Evolutionary conservation across 2,113 vertebrate genomes (phyloP).

Genomic region (Xiphophorus hellerii): DNA sequence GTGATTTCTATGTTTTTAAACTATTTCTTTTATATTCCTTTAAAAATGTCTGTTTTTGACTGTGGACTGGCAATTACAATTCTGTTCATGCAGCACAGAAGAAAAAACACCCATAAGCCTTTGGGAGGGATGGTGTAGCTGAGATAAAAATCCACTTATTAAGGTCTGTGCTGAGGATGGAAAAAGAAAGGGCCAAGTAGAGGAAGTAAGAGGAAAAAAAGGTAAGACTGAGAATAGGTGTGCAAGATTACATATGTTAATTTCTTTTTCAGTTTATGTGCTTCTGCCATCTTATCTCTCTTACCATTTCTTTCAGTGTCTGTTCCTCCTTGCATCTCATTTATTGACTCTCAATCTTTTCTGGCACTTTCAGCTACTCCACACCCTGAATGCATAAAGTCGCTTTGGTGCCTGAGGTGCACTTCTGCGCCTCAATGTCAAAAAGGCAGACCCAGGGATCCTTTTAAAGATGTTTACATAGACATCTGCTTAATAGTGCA

Average conservation of each 20-base stretch:
- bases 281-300: conserved; percentile 15
- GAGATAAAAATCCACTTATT: conserved; percentile 79
- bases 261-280: conserved; percentile 27
- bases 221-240: conserved; percentile 28
- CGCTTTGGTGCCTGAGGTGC: conserved; percentile 39
- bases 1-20: conserved; percentile 4
- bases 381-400: conserved; percentile 33
- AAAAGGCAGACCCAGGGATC: conserved; percentile 36
- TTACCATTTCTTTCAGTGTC: conserved; percentile 5
- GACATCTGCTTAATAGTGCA: conserved; percentile 47
- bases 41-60: conserved; percentile 43
- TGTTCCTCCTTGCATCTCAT: conserved; percentile 13
- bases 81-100: conserved; percentile 35
- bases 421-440: conserved; percentile 53
- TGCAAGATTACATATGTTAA: conserved; percentile 44
- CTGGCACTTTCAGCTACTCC: conserved; percentile 21
- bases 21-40: conserved; percentile 29
- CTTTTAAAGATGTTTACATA: conserved; percentile 63
- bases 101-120: conserved; percentile 62
- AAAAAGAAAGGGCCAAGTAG: conserved; percentile 34
- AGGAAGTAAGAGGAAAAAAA: conserved; percentile 31
- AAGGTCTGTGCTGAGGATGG: conserved; percentile 49
- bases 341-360: conserved; percentile 34
- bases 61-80: conserved; percentile 64
- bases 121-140: conserved; percentile 58